Percentiles rank a stretch among this genome's conserved stretches.
phyloP scores from a whole-genome alignment of 2,797 vertebrate species.

The Okamejei kenojei region DNA sequence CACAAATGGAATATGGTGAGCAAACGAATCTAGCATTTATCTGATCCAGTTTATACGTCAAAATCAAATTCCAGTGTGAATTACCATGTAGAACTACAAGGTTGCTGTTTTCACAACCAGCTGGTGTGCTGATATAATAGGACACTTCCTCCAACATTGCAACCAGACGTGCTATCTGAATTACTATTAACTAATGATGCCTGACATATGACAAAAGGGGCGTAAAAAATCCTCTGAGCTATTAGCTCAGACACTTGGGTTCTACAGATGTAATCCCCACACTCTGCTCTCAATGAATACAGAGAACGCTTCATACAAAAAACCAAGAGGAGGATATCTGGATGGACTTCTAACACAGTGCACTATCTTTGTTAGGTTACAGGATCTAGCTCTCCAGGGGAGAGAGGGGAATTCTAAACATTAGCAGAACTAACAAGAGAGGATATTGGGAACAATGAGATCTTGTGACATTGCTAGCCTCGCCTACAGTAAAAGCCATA shows the following conservation, averaged over 20 bases:
- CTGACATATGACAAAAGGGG: background rate
- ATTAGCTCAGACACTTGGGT: background rate
- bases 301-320: background rate
- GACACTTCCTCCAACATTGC: too few relatives aligned
- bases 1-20: background rate
- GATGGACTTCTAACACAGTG: background rate
- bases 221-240: background rate
- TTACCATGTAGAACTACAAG: background rate
- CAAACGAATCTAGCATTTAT: background rate
- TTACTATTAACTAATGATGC: background rate
- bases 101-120: background rate
- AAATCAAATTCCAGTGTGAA: background rate
- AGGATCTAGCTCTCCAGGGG: background rate
- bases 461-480: background rate
- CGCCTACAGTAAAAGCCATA: background rate
- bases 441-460: background rate
- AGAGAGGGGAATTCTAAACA: background rate
- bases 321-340: background rate
- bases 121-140: background rate
- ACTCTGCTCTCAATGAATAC: background rate
- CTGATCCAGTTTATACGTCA: background rate
- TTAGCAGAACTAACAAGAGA: background rate
- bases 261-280: background rate
- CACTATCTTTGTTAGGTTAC: background rate
- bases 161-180: background rate